These are phyloP conservation scores for Macrotis lagotis DNA, from an alignment of 2,113 vertebrate species.

Conservation along the genomic window DNA sequence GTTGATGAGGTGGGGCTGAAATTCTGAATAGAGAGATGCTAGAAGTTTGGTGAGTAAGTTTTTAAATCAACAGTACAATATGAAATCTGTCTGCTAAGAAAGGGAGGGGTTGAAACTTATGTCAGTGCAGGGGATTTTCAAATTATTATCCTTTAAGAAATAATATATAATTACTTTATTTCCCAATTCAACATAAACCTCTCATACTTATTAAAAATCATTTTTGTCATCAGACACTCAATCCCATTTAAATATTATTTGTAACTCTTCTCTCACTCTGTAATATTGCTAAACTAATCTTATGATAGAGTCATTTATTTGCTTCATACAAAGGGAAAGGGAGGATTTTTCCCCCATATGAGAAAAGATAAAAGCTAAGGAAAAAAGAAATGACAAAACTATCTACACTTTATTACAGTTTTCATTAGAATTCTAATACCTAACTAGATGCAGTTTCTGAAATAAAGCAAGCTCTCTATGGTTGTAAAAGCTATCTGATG, in stretches of 20 bases:
- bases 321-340: conserved; percentile 14
- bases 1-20: not conserved
- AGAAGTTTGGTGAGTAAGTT: not conserved
- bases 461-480: not conserved
- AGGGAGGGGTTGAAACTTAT: not conserved
- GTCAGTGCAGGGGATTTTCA: not conserved
- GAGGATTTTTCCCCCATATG: not conserved
- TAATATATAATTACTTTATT: conserved; percentile 48
- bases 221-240: not conserved
- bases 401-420: not conserved
- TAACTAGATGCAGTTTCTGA: conserved; percentile 14
- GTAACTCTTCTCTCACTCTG: not conserved
- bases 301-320: not conserved
- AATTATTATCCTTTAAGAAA: not conserved
- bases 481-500: not conserved
- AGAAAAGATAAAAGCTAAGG: not conserved
- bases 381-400: not conserved
- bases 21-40: not conserved
- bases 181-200: conserved; percentile 18
- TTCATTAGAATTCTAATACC: not conserved
- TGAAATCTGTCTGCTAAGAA: not conserved
- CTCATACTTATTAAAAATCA: conserved; percentile 39
- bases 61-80: not conserved
- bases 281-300: not conserved
- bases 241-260: not conserved